These are phyloP conservation scores for Lutraria rhynchaena DNA, from an alignment of 1,140 invertebrate genomes.

Conservation along the genomic window DNA sequence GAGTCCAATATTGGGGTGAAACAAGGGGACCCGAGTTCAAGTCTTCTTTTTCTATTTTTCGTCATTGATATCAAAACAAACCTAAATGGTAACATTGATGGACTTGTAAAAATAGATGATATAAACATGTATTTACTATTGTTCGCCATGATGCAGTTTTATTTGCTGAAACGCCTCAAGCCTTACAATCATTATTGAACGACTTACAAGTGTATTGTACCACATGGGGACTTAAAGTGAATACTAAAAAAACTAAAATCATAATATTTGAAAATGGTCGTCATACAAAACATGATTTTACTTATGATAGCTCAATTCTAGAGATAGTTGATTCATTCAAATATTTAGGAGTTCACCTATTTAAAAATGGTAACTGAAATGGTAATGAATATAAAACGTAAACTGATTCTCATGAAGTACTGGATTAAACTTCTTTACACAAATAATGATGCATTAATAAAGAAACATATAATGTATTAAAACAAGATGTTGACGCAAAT, in stretches of 20 bases:
- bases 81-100: slow-evolving; percentile 22
- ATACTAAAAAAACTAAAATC: slow-evolving; percentile 34
- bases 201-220: slow-evolving; percentile 14
- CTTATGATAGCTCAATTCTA: slow-evolving; percentile 3
- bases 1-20: slow-evolving; percentile 39
- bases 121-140: slow-evolving; percentile 18
- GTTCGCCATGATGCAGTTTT: slow-evolving; percentile 35
- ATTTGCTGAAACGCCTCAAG: slow-evolving; percentile 18
- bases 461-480: slow-evolving; percentile 2
- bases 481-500: background rate
- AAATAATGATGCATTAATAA: slow-evolving; percentile 8
- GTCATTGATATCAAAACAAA: slow-evolving; percentile 21
- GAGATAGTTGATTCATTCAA: slow-evolving; percentile 33
- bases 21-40: slow-evolving; percentile 41
- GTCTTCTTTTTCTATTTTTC: slow-evolving; percentile 26
- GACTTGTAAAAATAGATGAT: slow-evolving; percentile 15
- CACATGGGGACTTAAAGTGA: slow-evolving; percentile 14
- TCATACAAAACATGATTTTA: slow-evolving; percentile 29
- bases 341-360: slow-evolving; percentile 30
- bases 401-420: slow-evolving; percentile 6
- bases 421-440: background rate
- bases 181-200: slow-evolving; percentile 11
- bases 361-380: slow-evolving; percentile 45
- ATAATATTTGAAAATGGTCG: slow-evolving; percentile 32
- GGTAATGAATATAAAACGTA: slow-evolving; percentile 1